phyloP scores from a whole-genome alignment of 2,113 vertebrate genomes.

The Dromaius novaehollandiae region DNA sequence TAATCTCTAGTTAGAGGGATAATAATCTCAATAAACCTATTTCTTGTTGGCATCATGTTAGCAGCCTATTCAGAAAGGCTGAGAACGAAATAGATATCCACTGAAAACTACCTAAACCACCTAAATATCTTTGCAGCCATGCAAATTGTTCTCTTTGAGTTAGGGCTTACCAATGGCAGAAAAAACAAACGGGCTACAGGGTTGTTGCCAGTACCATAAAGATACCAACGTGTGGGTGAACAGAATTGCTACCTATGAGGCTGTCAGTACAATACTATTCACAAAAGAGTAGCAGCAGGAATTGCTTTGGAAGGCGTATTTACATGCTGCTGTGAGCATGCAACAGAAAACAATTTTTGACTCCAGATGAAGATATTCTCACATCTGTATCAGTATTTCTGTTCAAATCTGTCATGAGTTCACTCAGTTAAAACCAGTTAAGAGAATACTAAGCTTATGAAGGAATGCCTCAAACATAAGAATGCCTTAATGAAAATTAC shows the following conservation, averaged over 20 bases:
- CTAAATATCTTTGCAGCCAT: not conserved
- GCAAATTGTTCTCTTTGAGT: not conserved
- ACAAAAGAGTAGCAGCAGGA: not conserved
- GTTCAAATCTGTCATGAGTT: not conserved
- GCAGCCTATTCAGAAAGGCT: not conserved
- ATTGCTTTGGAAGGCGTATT: not conserved
- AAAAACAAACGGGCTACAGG: not conserved
- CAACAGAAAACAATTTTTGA: not conserved
- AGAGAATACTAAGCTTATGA: not conserved
- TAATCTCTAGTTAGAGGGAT: not conserved
- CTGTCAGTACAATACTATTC: not conserved
- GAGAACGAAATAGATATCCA: not conserved
- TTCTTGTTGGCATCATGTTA: not conserved
- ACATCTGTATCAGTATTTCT: not conserved
- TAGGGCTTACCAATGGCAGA: not conserved
- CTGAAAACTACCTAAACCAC: not conserved
- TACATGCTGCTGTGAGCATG: not conserved
- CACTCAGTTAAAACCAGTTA: not conserved
- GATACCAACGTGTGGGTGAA: not conserved
- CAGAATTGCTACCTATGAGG: not conserved
- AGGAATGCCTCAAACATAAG: not conserved
- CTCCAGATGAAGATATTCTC: not conserved
- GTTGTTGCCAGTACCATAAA: not conserved
- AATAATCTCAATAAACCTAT: not conserved
- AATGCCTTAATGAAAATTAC: not conserved